Percentiles rank a stretch among this genome's conserved stretches.
Conservation (phyloP, 2,797 vertebrate species). For the Karalla daura region DNA sequence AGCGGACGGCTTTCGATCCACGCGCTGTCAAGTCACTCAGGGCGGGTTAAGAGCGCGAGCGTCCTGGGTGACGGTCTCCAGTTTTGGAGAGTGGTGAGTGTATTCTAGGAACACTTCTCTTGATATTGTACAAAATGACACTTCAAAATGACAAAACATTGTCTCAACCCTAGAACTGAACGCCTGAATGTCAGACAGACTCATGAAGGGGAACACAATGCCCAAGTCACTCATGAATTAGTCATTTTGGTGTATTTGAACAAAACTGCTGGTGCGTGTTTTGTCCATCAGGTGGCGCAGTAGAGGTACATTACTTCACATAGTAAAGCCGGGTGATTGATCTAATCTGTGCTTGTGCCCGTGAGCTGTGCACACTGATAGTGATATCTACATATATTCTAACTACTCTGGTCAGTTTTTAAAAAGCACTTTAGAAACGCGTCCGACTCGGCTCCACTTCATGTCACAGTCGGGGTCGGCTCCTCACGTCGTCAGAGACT, state of each 20-base stretch:
- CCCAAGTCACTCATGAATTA: background rate
- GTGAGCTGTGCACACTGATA: too few species aligned
- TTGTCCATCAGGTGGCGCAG: constrained; percentile 46
- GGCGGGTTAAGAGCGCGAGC: background rate
- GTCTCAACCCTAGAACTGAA: too few species aligned
- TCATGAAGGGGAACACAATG: too few species aligned
- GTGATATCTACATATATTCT: too few species aligned
- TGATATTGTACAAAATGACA: background rate
- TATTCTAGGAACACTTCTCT: background rate
- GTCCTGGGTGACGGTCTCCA: too few species aligned
- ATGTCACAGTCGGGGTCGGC: background rate
- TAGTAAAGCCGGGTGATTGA: background rate
- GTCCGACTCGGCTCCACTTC: too few species aligned
- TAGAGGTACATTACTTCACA: background rate
- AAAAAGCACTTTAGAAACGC: too few species aligned
- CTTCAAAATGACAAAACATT: background rate
- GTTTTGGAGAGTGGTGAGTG: too few species aligned
- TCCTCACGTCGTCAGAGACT: background rate
- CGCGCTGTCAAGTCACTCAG: background rate
- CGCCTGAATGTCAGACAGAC: too few species aligned
- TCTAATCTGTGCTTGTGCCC: background rate
- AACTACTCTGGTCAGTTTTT: too few species aligned
- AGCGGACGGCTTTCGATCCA: background rate
- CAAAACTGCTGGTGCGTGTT: constrained; percentile 8
- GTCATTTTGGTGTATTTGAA: background rate